Evolutionary conservation across 2,113 vertebrate genomes (phyloP), one percentile per base, ranked within the genome.

Genomic region (Dromaius novaehollandiae): DNA sequence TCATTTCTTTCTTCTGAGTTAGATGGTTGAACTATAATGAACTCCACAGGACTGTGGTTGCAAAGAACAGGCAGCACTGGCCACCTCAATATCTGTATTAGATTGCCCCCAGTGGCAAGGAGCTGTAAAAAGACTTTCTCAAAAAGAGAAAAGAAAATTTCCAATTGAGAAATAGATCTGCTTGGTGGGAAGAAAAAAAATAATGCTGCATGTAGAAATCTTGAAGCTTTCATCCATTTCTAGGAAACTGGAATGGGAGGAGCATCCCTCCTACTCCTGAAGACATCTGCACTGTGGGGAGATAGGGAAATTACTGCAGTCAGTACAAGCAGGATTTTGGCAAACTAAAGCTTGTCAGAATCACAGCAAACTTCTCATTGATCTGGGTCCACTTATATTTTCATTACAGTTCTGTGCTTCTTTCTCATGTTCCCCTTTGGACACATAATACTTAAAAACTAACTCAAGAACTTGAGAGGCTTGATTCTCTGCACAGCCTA

Each of bases 81-180:
- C 24, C 50, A 46, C 13, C 3, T 16, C 51, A 95, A 55, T 66
- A 42, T 44, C 89, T 91, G 93, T 91, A 83, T 81, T 93, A 92
- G 85, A 88, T 93, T 88, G 95, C 96, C 96, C 91, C 96, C 89
- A 95, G 95, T 36, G 97, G 95, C 80, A 90, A 95, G 13, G 73
- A 96, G 83, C 42, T 50, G 76, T 30, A 90, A 88, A 40, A 75
- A 91, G 38, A 46, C n/a, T 89, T 68, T 13, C 2, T 2, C 9
- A 5, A 36, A 86, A 73, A 61, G 15, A 20, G 48, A 76, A 69
- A 68, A 9, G 1, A 96, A 88, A 68, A 88, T 65, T 84, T 69
- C 63, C 46, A 71, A 34, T 60, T 91, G 64, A 96, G 79, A 96
- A 97, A 81, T 16, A 94, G 60, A 48, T 86, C 79, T 94, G 79